Evolutionary conservation across 2,797 vertebrate species (phyloP), one percentile per base, ranked within the genome.

Genomic region (Vultur gryphus): DNA sequence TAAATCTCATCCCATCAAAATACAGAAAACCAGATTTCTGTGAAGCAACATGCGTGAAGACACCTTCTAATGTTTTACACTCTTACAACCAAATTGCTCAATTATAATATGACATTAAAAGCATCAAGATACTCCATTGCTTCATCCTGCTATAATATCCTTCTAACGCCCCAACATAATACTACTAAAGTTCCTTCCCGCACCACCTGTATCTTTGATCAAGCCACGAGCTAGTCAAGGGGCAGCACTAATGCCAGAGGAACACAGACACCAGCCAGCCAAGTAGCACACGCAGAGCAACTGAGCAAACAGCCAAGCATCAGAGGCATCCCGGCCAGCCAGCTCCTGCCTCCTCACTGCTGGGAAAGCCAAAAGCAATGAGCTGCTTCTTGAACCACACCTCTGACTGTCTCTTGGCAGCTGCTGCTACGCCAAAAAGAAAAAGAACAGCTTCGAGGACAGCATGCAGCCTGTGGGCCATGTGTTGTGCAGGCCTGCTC

Each of bases 351-450:
- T 89, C 82, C 86, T 87, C 55, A 17, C 17, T 80, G 26, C 44
- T 61, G 49, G 55, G 52, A 95, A 91, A 67, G 94, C 91, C 91
- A 93, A 94, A 83, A 70, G 41, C 61, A 21, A 46, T 0, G 57
- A 94, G 71, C 52, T 69, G 48, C 87, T 83, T 64, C 86, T 91
- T 20, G 16, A 94, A 71, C 90, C 89, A 85, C 94, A 91, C 59
- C 84, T 94, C 87, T 82, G 52, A 84, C 79, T 75, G 43, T 44
- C 59, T 92, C 64, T 92, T 66, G 66, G 93, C 94, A 84, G 81
- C 65, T 90, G 41, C 73, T 84, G 24, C 51, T 64, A 70, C 4
- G 6, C 55, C 71, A 75, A 57, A 61, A 93, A 61, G 20, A 29
- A 80, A 64, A 88, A 69, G 69, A 86, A 54, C 71, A 95, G 90